Evolutionary conservation across 2,113 vertebrate species (phyloP).

Genomic region (Danio rerio): DNA sequence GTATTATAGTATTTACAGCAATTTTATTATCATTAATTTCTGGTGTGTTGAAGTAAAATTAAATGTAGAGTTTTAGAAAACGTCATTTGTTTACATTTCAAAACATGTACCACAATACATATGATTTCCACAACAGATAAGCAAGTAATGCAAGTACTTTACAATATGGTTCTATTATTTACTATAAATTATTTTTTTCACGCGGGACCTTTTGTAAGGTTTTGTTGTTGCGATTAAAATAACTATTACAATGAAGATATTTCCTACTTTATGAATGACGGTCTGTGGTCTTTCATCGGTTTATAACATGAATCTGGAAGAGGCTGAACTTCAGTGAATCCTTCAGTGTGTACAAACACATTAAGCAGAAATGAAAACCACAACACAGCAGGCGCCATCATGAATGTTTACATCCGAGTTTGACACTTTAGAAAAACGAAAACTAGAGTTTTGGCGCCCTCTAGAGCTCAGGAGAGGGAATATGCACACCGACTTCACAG

Average conservation of each 20-base stretch:
- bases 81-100: too few species aligned
- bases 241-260: background rate
- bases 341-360: background rate
- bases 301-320: conserved; percentile 69
- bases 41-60: too few species aligned
- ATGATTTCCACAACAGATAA: too few species aligned
- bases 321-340: background rate
- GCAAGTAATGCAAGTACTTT: too few species aligned
- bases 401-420: conserved; percentile 15
- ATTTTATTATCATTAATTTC: too few species aligned
- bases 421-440: background rate
- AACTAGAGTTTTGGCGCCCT: background rate
- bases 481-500: too few species aligned
- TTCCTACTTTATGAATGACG: conserved; percentile 63
- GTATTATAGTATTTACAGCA: too few species aligned
- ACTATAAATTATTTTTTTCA: too few species aligned
- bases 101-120: too few species aligned
- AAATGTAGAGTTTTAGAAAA: too few species aligned
- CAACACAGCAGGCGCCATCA: conserved; percentile 61
- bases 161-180: too few species aligned
- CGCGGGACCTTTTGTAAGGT: too few species aligned
- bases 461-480: conserved; percentile 29
- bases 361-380: conserved; percentile 47
- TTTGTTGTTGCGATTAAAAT: background rate
- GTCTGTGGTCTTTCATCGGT: conserved; percentile 65